Percentiles rank a stretch among this genome's conserved stretches.
These are phyloP conservation scores for Gopherus flavomarginatus DNA, from an alignment of 2,113 vertebrate species.

Conservation along the genomic window DNA sequence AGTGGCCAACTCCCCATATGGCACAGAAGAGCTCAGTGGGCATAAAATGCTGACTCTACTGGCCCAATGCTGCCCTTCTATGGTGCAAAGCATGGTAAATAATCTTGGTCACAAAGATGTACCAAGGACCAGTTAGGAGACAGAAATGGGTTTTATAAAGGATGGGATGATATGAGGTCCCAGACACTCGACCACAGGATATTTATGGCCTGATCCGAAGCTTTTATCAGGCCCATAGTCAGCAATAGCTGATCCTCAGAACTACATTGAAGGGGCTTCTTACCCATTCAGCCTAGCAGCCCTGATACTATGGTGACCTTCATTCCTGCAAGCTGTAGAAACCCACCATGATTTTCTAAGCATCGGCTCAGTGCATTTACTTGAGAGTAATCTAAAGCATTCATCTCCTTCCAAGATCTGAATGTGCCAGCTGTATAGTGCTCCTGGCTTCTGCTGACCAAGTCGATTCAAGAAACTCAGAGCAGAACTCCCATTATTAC, in stretches of 20 bases:
- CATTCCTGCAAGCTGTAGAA: not conserved
- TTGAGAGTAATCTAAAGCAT: not conserved
- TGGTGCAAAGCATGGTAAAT: not conserved
- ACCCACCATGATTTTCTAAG: not conserved
- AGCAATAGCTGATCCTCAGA: not conserved
- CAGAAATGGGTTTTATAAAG: not conserved
- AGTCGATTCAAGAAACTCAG: not conserved
- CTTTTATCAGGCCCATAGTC: not conserved
- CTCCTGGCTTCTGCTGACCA: not conserved
- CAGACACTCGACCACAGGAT: not conserved
- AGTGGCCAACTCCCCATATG: not conserved
- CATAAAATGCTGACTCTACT: rapidly evolving
- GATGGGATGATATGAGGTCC: not conserved
- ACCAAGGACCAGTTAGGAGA: not conserved
- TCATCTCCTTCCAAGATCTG: not conserved
- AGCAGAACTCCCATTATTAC: not conserved
- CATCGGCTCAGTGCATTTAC: not conserved
- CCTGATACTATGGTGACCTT: rapidly evolving
- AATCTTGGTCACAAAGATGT: not conserved
- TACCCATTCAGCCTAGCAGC: not conserved
- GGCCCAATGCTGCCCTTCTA: rapidly evolving
- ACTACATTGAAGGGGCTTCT: not conserved
- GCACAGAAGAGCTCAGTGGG: not conserved
- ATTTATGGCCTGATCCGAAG: not conserved
- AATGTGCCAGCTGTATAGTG: rapidly evolving